Conservation (phyloP, 2,888 invertebrate species). For the Pogonocherus hispidulus region DNA sequence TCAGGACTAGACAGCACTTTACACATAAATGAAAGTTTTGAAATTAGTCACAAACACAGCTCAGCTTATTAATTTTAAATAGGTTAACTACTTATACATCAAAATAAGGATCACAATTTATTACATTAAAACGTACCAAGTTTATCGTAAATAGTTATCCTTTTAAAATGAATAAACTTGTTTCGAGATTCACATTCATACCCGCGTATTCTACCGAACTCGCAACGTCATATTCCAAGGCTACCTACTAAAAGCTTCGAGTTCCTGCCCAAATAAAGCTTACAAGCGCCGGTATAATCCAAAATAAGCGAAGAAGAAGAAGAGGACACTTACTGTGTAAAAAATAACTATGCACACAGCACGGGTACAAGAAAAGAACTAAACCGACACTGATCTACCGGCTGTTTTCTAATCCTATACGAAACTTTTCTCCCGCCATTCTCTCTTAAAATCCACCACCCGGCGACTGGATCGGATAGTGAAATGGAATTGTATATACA, state of each 20-base stretch:
- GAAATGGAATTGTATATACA: slow-evolving; percentile 55
- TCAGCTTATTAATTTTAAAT: slow-evolving; percentile 3
- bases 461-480: slow-evolving; percentile 53
- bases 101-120: too few relatives aligned
- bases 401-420: slow-evolving; percentile 67
- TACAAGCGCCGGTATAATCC: slow-evolving; percentile 31
- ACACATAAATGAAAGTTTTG: too few relatives aligned
- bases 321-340: slow-evolving; percentile 58
- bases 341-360: slow-evolving; percentile 59
- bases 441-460: slow-evolving; percentile 64
- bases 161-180: slow-evolving; percentile 23
- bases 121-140: too few relatives aligned
- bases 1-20: too few relatives aligned
- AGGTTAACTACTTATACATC: not conserved
- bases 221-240: slow-evolving; percentile 29
- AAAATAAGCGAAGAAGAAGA: slow-evolving; percentile 33
- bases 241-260: slow-evolving; percentile 33
- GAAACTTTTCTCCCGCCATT: slow-evolving; percentile 65
- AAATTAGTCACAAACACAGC: too few relatives aligned
- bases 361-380: slow-evolving; percentile 65
- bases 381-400: slow-evolving; percentile 64
- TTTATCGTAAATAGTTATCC: slow-evolving; percentile 7
- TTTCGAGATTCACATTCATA: not conserved
- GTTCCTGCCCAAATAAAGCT: slow-evolving; percentile 29
- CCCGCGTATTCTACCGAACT: slow-evolving; percentile 2